Base-by-base conservation (phyloP, 2,797 vertebrate genomes). In the Etheostoma perlongum region DNA sequence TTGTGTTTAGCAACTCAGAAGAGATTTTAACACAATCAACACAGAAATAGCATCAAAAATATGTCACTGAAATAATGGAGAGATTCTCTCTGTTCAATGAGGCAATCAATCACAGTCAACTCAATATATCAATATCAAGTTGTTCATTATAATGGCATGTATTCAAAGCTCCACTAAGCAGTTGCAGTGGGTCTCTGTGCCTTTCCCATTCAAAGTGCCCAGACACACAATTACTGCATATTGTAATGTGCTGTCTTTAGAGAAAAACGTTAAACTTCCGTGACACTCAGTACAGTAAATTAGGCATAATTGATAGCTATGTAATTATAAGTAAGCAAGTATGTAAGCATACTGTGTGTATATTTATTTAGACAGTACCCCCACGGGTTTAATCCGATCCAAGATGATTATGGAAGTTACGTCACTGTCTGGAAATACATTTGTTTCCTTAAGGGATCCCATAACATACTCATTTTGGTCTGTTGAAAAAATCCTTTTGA, bases 401-500 rank as follows among this genome's bases (percentile, higher is more conserved):
- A 2, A 62, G 19, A 51, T 30, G 14, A 30, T 25, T 53, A 59
- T 58, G 6, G 59, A 72, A 48, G 1, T 25, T 54, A 23, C 8
- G 63, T 33, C 14, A 19, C 36, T 55, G n/a, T 67, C n/a, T 61
- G 30, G 3, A 73, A 55, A 65, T 27, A 7, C 30, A n/a, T 64
- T 21, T 76, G 19, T 53, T 78, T 65, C 46, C 40, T 40, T 42
- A 42, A 36, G n/a, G 2, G 57, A 49, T 55, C 30, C 16, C 44
- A 12, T 23, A 9, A 52, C 1, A 23, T 25, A 14, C 54, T 60
- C 1, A 58, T 57, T 55, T 64, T 57, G 11, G 10, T 52, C 30
- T 27, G 14, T 48, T 78, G 62, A 40, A 52, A 65, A 67, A 53
- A 60, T 40, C 2, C 14, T 27, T 23, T 66, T 44, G 30, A 57